Base-by-base conservation (phyloP, 2,797 vertebrate species). In the Xenentodon cancila region DNA sequence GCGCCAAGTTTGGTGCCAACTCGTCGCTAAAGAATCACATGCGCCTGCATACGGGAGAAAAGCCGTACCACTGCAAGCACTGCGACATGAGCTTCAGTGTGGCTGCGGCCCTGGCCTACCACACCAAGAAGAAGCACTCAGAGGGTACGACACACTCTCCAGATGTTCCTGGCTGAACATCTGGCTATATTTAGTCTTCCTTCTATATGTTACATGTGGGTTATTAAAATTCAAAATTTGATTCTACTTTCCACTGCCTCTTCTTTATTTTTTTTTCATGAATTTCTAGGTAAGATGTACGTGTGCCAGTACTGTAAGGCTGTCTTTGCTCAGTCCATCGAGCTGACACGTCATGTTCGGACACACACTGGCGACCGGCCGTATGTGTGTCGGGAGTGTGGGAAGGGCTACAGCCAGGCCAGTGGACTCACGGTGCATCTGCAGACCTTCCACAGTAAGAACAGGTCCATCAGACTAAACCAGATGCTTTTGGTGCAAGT, bases 341-440 rank as follows among this genome's bases (percentile, higher is more conserved):
- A 97, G 77, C 92, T 98, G 68, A 95, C 94, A 0, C 92, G 94
- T 3, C 96, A 98, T 0, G 93, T 97, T 64, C 85, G 93, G 20
- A 96, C 96, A 1, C 96, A 97, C 93, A 97, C 94, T 0, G 94
- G 95, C 0, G 95, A 97, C 81, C 95, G 96, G 72, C 96, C 96
- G 0, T 96, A 95, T 0, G 94, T 96, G 64, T 98, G 96, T 89
- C 82, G 93, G 49, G 93, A 96, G 56, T 97, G 96, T 49, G 95
- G 96, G 40, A 97, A 96, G 77, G 96, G 96, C 64, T 97, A 96
- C 88, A 93, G 92, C 83, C 96, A 97, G 81, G 95, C 96, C 81
- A 97, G 94, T 0, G 94, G 95, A 4, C 95, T 98, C 63, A 97
- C 95, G 0, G 92, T 95, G 58, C 96, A 97, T 77, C 92, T 98